These are phyloP conservation scores for Elgaria multicarinata DNA, from an alignment of 2,113 vertebrate genomes.

Conservation along the genomic window DNA sequence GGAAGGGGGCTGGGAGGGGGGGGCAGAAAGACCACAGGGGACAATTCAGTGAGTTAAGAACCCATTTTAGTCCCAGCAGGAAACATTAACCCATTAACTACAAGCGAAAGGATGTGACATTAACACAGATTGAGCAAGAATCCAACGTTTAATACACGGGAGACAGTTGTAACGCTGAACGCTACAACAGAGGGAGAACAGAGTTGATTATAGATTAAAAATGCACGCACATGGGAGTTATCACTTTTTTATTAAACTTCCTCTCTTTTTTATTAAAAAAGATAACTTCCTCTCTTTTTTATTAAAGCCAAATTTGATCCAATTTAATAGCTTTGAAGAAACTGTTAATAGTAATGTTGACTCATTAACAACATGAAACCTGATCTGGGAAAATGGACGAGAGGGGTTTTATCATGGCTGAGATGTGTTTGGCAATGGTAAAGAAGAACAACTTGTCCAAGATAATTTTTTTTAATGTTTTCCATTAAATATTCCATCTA, in stretches of 20 bases:
- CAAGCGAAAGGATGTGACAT: background rate
- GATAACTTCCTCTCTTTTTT: no score
- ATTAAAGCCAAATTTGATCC: background rate
- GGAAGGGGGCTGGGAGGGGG: slow-evolving; percentile 21
- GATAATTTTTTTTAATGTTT: no score
- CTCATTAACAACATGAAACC: background rate
- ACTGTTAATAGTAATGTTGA: background rate
- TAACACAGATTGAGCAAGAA: slow-evolving; percentile 5
- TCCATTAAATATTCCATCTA: no score
- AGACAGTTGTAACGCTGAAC: background rate
- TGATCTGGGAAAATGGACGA: background rate
- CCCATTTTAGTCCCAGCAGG: slow-evolving; percentile 27
- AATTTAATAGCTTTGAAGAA: background rate
- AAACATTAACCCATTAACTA: slow-evolving; percentile 62
- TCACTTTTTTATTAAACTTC: background rate
- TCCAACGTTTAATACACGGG: slow-evolving; percentile 12
- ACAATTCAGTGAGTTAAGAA: slow-evolving; percentile 32
- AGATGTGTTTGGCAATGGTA: no score
- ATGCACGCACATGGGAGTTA: background rate
- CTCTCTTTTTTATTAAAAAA: background rate
- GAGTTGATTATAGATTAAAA: background rate
- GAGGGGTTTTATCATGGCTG: background rate
- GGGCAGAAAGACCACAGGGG: background rate
- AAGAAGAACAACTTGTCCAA: no score
- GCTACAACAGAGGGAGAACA: background rate